phyloP scores from a whole-genome alignment of 2,113 vertebrate genomes.

The Lota lota region DNA sequence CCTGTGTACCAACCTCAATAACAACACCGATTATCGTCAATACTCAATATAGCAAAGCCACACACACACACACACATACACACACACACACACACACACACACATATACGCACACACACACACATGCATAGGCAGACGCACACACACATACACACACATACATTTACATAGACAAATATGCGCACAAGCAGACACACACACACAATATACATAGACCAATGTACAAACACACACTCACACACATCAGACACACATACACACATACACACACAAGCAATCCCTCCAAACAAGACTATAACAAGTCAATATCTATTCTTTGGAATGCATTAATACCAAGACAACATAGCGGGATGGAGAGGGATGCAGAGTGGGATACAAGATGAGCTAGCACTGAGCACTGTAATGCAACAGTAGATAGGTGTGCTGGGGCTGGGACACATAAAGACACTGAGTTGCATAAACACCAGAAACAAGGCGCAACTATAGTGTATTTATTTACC shows the following conservation, averaged over 20 bases:
- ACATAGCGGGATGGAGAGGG: background rate
- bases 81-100: too few species aligned
- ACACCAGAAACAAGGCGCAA: too few species aligned
- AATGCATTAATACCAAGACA: background rate
- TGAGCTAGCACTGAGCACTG: background rate
- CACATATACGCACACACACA: background rate
- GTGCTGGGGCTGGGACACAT: background rate
- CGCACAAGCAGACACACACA: background rate
- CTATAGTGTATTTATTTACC: too few species aligned
- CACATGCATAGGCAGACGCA: background rate
- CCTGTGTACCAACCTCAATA: constrained; percentile 27
- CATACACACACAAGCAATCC: constrained; percentile 1
- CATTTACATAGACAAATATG: background rate
- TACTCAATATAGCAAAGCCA: constrained; percentile 5
- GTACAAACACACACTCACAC: too few species aligned
- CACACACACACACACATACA: background rate
- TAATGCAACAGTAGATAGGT: background rate
- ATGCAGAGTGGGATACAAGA: constrained; percentile 4
- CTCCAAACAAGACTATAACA: background rate
- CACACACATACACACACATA: background rate
- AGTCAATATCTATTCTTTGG: background rate
- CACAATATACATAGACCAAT: too few species aligned
- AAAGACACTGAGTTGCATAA: too few species aligned
- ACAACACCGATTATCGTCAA: constrained; percentile 37
- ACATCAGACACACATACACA: background rate